Percentiles rank a stretch among this genome's conserved stretches.
phyloP scores from a whole-genome alignment of 1,140 invertebrate genomes.

The Lepidurus couesii region DNA sequence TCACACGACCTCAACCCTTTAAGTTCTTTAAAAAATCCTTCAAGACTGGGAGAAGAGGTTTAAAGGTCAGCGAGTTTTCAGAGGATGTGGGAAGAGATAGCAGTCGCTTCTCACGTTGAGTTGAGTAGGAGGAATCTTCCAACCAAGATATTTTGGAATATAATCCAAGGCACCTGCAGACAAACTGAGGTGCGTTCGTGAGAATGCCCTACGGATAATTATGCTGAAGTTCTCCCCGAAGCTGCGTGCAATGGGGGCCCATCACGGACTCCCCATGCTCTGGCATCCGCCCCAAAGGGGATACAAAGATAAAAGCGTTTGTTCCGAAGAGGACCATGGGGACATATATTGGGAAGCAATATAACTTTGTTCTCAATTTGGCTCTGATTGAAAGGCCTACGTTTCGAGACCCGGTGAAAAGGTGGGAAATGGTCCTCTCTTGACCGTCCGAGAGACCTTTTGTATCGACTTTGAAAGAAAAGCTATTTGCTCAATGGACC shows the following conservation, averaged over 20 bases:
- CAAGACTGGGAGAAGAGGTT: not conserved
- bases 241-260: not conserved
- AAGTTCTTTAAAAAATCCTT: not conserved
- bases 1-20: conserved; percentile 18
- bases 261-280: not conserved
- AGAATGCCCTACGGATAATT: conserved; percentile 14
- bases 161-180: not conserved
- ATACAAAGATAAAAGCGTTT: not conserved
- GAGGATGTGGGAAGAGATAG: not conserved
- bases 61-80: not conserved
- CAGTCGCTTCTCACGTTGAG: not conserved
- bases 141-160: not conserved
- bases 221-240: not conserved
- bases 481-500: conserved; percentile 5
- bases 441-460: not conserved
- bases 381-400: conserved; percentile 2
- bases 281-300: not conserved
- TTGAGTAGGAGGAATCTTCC: not conserved
- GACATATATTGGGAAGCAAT: not conserved
- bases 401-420: not conserved
- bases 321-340: not conserved
- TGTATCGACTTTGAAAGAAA: not conserved
- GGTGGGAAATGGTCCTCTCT: not conserved
- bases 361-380: not conserved
- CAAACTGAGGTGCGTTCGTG: not conserved